A percentile compares a stretch with the other conserved stretches of the same genome.
These are phyloP conservation scores for Ptilodon capucinus DNA, from an alignment of 2,888 invertebrate genomes.

Conservation along the genomic window DNA sequence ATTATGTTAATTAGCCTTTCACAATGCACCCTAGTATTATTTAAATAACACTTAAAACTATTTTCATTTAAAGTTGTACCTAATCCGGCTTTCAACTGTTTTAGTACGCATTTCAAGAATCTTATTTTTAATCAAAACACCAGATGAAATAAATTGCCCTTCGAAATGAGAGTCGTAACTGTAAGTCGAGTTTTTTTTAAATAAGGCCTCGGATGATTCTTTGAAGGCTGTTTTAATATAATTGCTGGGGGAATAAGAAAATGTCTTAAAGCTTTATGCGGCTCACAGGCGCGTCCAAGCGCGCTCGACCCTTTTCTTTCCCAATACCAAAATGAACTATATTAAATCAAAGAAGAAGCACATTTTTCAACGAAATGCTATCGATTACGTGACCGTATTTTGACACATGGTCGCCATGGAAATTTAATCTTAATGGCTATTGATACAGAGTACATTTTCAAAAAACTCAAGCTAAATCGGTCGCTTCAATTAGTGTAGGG, in stretches of 20 bases:
- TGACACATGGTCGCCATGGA: no score
- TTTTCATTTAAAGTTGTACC: background rate
- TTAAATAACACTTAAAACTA: background rate
- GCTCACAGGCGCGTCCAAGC: no score
- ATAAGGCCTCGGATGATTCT: constrained; percentile 40
- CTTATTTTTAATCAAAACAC: constrained; percentile 3
- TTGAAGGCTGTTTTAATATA: constrained; percentile 59
- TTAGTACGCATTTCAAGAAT: constrained; percentile 1
- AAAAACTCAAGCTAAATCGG: no score
- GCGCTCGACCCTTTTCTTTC: no score
- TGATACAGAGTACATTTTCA: no score
- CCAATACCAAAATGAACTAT: no score
- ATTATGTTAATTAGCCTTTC: background rate
- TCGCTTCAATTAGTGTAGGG: no score
- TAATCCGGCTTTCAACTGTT: background rate
- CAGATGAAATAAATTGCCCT: constrained; percentile 37
- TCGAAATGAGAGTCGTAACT: constrained; percentile 37
- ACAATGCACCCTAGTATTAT: background rate
- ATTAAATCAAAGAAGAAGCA: no score
- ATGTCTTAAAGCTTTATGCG: no score
- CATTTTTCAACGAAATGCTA: no score
- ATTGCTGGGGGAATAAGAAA: constrained; percentile 60
- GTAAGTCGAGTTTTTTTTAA: constrained; percentile 48
- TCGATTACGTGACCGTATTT: no score
- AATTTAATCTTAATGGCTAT: no score